Conservation (phyloP, 1,140 invertebrate genomes). For the Gonioctena quinquepunctata region DNA sequence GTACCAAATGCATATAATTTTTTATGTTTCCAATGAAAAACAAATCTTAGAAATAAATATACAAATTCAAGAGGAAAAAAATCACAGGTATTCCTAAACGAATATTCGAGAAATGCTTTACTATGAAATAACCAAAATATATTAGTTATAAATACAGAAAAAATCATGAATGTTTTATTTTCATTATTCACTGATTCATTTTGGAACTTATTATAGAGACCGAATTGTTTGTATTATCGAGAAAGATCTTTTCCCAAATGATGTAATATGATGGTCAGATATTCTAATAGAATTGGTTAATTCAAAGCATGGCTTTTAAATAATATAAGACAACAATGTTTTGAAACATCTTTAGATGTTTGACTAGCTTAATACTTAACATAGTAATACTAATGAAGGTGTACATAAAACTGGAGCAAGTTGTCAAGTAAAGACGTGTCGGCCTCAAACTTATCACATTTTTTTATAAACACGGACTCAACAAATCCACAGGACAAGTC, state of each 20-base stretch:
- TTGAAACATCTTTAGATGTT: constrained; percentile 2
- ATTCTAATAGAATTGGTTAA: too few species aligned
- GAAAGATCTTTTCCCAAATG: too few species aligned
- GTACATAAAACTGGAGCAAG: constrained; percentile 41
- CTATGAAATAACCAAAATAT: not conserved
- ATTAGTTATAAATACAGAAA: not conserved
- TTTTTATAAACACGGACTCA: constrained; percentile 19
- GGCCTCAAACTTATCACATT: constrained; percentile 28
- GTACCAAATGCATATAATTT: too few species aligned
- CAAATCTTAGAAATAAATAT: too few species aligned
- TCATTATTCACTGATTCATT: too few species aligned
- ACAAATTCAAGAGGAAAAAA: constrained; percentile 1
- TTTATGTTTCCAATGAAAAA: too few species aligned
- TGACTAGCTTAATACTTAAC: constrained; percentile 41
- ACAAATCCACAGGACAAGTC: constrained; percentile 14
- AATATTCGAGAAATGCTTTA: not conserved
- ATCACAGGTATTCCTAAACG: constrained; percentile 12
- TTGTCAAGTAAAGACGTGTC: constrained; percentile 28
- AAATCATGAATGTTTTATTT: not conserved
- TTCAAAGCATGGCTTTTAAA: not conserved
- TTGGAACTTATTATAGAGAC: too few species aligned
- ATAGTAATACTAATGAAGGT: constrained; percentile 40
- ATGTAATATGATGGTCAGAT: too few species aligned
- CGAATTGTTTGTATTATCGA: too few species aligned
- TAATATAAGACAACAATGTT: not conserved